phyloP scores from a whole-genome alignment of 2,113 vertebrate species.

The Clarias gariepinus region DNA sequence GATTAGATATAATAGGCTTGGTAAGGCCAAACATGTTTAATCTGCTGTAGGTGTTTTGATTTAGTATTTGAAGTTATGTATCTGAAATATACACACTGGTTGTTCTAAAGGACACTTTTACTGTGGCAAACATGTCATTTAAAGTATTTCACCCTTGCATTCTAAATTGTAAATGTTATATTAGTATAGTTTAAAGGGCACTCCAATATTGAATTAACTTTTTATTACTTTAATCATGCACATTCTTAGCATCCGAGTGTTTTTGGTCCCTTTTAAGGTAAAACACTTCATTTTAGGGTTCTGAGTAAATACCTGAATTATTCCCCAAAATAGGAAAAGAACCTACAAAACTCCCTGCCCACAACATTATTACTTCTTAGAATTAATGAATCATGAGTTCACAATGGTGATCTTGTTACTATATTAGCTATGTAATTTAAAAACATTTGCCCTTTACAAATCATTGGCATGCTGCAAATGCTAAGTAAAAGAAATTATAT shows the following conservation, averaged over 20 bases:
- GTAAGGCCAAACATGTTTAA: background rate
- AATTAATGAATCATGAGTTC: background rate
- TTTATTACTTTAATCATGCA: background rate
- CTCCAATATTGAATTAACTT: too few relatives aligned
- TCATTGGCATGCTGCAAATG: background rate
- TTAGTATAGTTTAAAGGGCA: background rate
- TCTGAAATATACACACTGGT: background rate
- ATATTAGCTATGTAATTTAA: background rate
- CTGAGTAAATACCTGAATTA: background rate
- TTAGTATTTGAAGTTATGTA: background rate
- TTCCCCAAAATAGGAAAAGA: background rate
- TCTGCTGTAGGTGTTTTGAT: background rate
- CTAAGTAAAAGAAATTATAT: background rate
- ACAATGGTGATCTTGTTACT: background rate
- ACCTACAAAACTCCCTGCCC: background rate
- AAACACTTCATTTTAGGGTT: background rate
- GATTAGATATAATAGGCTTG: background rate
- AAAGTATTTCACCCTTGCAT: background rate
- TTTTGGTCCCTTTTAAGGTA: background rate
- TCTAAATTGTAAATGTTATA: background rate
- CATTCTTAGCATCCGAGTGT: background rate
- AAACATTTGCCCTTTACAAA: background rate
- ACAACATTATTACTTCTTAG: background rate
- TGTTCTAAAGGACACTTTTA: background rate
- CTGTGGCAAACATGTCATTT: background rate